These are phyloP conservation scores for Poicephalus gulielmi DNA, from an alignment of 2,113 vertebrate genomes.

Conservation along the genomic window DNA sequence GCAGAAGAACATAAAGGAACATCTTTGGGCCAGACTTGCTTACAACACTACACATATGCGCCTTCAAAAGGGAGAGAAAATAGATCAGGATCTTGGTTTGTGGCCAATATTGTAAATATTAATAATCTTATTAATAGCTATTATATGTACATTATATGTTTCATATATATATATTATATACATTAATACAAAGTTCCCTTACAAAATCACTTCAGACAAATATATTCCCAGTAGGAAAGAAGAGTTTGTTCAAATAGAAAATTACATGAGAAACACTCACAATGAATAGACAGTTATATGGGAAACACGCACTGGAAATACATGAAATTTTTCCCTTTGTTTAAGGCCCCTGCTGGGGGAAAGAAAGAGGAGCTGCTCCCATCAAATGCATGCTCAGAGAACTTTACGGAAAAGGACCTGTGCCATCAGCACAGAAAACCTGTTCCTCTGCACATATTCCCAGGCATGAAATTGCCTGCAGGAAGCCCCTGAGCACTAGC, in stretches of 20 bases:
- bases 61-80: not conserved
- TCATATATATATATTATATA: not conserved
- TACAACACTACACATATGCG: not conserved
- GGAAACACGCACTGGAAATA: not conserved
- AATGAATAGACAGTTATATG: not conserved
- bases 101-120: not conserved
- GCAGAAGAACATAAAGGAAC: not conserved
- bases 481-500: not conserved
- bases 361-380: not conserved
- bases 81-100: not conserved
- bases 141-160: not conserved
- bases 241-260: not conserved
- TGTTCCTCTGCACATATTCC: not conserved
- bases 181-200: not conserved
- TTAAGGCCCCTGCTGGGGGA: not conserved
- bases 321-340: not conserved
- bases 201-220: not conserved
- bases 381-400: not conserved
- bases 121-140: not conserved
- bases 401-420: not conserved
- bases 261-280: not conserved
- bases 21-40: not conserved
- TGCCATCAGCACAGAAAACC: not conserved
- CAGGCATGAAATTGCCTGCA: not conserved
- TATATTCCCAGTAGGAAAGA: not conserved